Percentiles rank a stretch among this genome's conserved stretches.
Conservation (phyloP, 2,113 vertebrate species). For the Baryphthengus martii region DNA sequence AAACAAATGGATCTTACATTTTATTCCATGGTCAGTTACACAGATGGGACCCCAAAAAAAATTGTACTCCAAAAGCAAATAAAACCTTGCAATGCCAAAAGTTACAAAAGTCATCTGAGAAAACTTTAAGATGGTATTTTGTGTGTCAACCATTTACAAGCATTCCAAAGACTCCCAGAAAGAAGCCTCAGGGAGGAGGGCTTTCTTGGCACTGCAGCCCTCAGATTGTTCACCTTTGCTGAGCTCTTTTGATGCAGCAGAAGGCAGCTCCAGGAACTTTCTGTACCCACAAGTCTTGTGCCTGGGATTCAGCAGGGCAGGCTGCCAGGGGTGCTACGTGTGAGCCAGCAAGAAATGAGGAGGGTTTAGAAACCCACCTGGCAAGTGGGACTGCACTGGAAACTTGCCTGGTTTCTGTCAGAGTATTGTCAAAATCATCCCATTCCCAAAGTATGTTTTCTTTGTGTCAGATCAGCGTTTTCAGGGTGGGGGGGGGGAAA, state of each 20-base stretch:
- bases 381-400: conserved; percentile 16
- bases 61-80: background rate
- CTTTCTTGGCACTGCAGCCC: background rate
- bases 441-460: background rate
- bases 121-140: background rate
- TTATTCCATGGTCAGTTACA: background rate
- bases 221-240: background rate
- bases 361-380: conserved; percentile 48
- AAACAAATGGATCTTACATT: background rate
- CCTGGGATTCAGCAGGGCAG: background rate
- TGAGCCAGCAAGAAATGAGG: background rate
- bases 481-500: background rate
- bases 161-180: background rate
- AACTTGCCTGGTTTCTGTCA: conserved; percentile 34
- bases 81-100: background rate
- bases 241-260: background rate
- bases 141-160: background rate
- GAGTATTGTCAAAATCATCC: conserved; percentile 31
- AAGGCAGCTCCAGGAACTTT: background rate
- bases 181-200: background rate
- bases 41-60: background rate
- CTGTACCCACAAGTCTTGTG: background rate
- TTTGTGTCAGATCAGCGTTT: conserved; percentile 14
- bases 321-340: background rate
- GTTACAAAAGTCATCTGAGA: background rate